Base-by-base conservation (phyloP, 1,140 invertebrate species). In the Scylla paramamosain region DNA sequence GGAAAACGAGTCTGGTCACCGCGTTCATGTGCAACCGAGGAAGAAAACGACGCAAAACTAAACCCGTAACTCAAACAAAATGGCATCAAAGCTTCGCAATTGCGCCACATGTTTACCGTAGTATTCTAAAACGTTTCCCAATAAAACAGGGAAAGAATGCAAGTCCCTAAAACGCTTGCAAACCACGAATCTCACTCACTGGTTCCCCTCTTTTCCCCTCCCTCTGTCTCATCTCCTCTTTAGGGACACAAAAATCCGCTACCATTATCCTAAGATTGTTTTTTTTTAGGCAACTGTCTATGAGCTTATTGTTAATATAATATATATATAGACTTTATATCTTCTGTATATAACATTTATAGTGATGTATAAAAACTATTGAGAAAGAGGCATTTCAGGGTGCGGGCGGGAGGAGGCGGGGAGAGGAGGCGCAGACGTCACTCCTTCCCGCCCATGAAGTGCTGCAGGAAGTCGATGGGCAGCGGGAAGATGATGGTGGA, bases 401-500 rank as follows among this genome's bases (percentile, higher is more conserved):
- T 25, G 67, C 20, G 16, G 86, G 86, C n/a, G 86, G 45, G 16
- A 20, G 86, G 16, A 28, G 31, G 25, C 12, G 84, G 12, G 84
- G 84, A 31, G 84, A 46, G 16, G 86, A 28, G 31, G 86, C 14
- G 48, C 8, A 20, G 14, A 25, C 29, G 52, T 94, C 93, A 94
- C 86, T 95, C 93, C 87, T 91, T 91, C 46, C 67, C 52, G 67
- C 83, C 82, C 84, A 96, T 91, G 94, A 96, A 96, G 39, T 96
- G 96, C 67, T 48, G 86, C 84, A 99, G 96, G 96, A 99, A 98
- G 96, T 99, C 99, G 96, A 99, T 98, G 45, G 99, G 99, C 96
- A 99, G 97, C 46, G 99, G 99, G 97, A 99, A 99, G 93, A 99
- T 98, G 96, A 99, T 99, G 14, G 99, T 99, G 4, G 99, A 99